Evolutionary conservation across 2,797 vertebrate genomes (phyloP).

Genomic region (Mormyrus hasselquistii): DNA sequence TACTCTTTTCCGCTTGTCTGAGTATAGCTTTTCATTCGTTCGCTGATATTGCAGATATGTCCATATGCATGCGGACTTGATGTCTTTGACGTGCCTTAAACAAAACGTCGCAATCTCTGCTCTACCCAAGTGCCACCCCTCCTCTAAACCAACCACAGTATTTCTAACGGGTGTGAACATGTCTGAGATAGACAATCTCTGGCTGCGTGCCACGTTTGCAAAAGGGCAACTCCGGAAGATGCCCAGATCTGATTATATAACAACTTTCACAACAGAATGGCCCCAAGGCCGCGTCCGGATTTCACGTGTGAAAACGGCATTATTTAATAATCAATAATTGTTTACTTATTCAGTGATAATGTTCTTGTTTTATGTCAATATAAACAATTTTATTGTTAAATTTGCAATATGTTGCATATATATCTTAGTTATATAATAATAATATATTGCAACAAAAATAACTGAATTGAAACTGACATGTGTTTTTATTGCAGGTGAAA

Average conservation of each 20-base stretch:
- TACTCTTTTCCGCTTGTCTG: too few relatives aligned
- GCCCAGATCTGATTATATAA: background rate
- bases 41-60: too few relatives aligned
- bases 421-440: background rate
- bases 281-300: background rate
- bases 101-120: background rate
- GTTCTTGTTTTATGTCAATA: background rate
- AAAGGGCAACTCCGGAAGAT: background rate
- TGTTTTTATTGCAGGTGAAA: slow-evolving; percentile 51
- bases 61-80: too few relatives aligned
- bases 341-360: background rate
- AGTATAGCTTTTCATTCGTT: too few relatives aligned
- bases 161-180: background rate
- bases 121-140: background rate
- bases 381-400: background rate
- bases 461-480: background rate
- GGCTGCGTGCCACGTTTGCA: background rate
- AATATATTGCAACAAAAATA: background rate
- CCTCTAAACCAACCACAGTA: background rate
- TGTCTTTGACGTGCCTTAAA: background rate
- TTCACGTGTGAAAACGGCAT: background rate
- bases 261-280: background rate
- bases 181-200: background rate
- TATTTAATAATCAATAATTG: background rate
- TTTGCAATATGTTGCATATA: background rate